Percentiles rank a stretch among this genome's conserved stretches.
These are phyloP conservation scores for Lycorma delicatula DNA, from an alignment of 1,140 invertebrate species.

Conservation along the genomic window DNA sequence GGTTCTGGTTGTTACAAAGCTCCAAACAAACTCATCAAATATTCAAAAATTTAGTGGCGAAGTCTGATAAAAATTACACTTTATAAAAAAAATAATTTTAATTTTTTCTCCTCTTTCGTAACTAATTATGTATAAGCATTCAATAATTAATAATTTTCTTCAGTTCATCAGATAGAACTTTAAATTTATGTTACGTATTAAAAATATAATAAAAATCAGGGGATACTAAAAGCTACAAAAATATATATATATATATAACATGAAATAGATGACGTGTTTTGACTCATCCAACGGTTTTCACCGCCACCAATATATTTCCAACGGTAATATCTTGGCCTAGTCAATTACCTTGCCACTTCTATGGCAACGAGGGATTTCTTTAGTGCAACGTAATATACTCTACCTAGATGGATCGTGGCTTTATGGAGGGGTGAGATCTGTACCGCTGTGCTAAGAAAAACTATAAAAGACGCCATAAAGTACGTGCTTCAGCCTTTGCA, in stretches of 20 bases:
- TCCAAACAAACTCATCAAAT: too few species aligned
- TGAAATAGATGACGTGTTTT: not conserved
- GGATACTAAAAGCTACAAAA: too few species aligned
- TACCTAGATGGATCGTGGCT: not conserved
- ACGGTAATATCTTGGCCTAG: not conserved
- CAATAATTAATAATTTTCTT: not conserved
- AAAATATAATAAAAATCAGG: not conserved
- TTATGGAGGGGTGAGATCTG: not conserved
- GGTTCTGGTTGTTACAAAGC: too few species aligned
- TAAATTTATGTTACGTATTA: not conserved
- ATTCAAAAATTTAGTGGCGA: too few species aligned
- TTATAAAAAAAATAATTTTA: too few species aligned
- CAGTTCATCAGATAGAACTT: not conserved
- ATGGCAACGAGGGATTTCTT: not conserved
- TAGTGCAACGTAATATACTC: not conserved
- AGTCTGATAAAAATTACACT: too few species aligned
- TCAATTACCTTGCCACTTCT: slow-evolving; percentile 3
- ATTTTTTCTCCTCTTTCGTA: not conserved
- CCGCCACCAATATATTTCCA: not conserved
- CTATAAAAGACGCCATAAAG: slow-evolving; percentile 3
- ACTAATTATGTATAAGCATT: not conserved
- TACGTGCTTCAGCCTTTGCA: not conserved
- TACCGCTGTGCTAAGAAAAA: not conserved
- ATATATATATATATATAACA: too few species aligned
- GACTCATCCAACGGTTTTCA: not conserved